Evolutionary conservation across 2,888 invertebrate species (phyloP), one percentile per base, ranked within the genome.

Genomic region (Eupithecia insigniata): DNA sequence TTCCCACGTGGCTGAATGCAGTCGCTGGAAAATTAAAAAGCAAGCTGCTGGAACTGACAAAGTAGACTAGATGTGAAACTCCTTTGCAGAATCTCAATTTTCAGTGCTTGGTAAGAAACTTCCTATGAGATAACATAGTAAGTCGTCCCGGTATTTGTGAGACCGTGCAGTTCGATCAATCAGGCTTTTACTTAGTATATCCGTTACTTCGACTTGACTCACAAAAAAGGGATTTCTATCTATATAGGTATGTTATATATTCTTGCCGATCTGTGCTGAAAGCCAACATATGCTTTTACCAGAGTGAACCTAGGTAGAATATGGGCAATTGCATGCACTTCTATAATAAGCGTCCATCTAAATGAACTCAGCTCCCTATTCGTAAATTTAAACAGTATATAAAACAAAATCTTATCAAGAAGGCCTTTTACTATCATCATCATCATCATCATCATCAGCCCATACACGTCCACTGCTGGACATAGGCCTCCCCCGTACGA

Each of bases 21-120:
- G 80, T 76, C 79, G 78, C 81, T 83, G 85, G 84, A 87, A 87
- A 87, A 86, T 87, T 85, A 85, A 87, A 87, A 86, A 82, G 81
- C 81, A 82, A 79, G 73, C 75, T 76, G 73, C 74, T 70, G 55
- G 34, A 46, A 43, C 39, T 60, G 39, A 30, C 22, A 68, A 60
- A 43, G 26, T 46, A n/a, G 46, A 10, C 34, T 55, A 55, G 69
- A 73, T 30, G 36, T 34, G 67, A 58, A 28, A 66, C 66, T 69
- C 68, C 28, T 43, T 62, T 28, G 6, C 2, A 14, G 28, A 60
- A 61, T 30, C 34, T 60, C 30, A 60, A 30, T 60, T 60, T 60
- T 26, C 60, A 30, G 30, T 30, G 60, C 30, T 10, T 30, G 30
- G 60, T 60, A 30, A 18, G 60, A 16, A 28, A 58, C 28, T 28